Evolutionary conservation across 2,888 invertebrate genomes (phyloP), one percentile per base, ranked within the genome.

Genomic region (Colletes collaris): DNA sequence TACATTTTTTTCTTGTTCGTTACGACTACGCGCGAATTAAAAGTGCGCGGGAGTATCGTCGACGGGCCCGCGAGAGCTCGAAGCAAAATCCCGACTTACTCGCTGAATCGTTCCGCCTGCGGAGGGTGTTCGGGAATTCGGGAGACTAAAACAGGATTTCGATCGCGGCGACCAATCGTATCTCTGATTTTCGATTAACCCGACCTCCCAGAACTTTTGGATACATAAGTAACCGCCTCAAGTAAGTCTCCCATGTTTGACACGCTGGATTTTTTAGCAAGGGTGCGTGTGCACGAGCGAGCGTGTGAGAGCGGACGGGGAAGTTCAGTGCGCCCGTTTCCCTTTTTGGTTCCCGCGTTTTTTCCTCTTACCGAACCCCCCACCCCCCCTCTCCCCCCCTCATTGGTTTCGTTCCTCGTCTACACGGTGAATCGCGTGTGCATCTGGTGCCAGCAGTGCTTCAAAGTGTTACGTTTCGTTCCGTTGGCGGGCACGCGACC

Each of bases 391-490:
- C 44, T 7, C 44, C 58, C 19, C 19, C 56, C 13, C 10, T 6
- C 13, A 16, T 1, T 16, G 1, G 6, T 27, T 52, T 59, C 7
- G n/a, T 35, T 1, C 11, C n/a, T 13, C 19, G 27, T 60, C 6
- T 49, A 3, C 35, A 71, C 60, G 78, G 78, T 74, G 71, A 67
- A 49, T 37, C 85, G 85, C 70, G 84, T 81, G 84, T 85, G 84
- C 67, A 73, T 67, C 52, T 67, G 77, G 85, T 85, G 85, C 62
- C 59, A 73, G 64, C 68, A 85, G 85, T 85, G 84, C 60, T 79
- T 73, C 65, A 65, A 77, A 85, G 79, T 82, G 84, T 82, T 81
- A 81, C 83, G 70, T 63, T 62, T 27, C 58, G 55, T 58, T 50
- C 16, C 44, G 44, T 62, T 50, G 46, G 35, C n/a, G 56, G 55